phyloP scores from a whole-genome alignment of 2,113 vertebrate species.

The Dascyllus trimaculatus region DNA sequence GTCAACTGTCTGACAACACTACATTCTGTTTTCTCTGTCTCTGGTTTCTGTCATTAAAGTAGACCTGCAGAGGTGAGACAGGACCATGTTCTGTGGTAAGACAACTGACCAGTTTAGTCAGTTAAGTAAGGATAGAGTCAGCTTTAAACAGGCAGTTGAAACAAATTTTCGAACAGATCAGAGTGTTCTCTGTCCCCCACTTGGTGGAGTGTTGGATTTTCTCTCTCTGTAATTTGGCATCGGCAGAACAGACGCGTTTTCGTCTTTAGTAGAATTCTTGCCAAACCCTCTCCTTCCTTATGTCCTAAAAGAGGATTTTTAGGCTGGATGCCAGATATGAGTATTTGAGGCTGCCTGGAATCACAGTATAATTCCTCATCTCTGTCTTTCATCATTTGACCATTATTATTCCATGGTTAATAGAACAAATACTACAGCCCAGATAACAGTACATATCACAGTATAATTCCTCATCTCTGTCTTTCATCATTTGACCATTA shows the following conservation, averaged over 20 bases:
- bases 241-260: slow-evolving; percentile 12
- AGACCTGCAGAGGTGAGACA: background rate
- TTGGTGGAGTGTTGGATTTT: background rate
- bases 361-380: background rate
- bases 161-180: slow-evolving; percentile 10
- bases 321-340: slow-evolving; percentile 8
- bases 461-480: too few species aligned
- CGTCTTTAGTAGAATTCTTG: slow-evolving; percentile 8
- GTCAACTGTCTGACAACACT: background rate
- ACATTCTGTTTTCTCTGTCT: too few species aligned
- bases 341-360: background rate
- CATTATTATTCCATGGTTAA: background rate
- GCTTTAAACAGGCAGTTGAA: background rate
- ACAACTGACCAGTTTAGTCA: background rate
- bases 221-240: slow-evolving; percentile 33
- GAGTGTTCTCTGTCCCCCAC: background rate
- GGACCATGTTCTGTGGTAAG: background rate
- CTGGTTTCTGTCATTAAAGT: background rate
- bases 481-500: background rate
- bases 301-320: slow-evolving; percentile 17
- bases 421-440: background rate
- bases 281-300: slow-evolving; percentile 24
- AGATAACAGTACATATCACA: background rate
- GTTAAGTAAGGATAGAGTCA: background rate
- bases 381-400: background rate